Evolutionary conservation across 2,888 invertebrate genomes (phyloP), one percentile per base, ranked within the genome.

Genomic region (Chrysolina haemoptera): DNA sequence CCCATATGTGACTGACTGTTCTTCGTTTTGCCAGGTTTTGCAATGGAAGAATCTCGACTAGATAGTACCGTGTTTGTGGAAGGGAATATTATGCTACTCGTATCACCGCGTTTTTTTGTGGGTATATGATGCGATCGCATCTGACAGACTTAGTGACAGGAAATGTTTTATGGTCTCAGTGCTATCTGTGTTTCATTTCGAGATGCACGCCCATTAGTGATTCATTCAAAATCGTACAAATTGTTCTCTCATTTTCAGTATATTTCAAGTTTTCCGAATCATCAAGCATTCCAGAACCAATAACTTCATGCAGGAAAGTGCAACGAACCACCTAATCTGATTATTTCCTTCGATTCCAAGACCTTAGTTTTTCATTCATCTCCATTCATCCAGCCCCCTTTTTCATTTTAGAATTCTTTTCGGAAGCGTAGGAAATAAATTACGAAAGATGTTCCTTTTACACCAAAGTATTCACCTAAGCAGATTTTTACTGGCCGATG

Each of bases 381-480:
- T 43, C 53, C 20, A 10, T 53, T 20, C 11, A 11, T 53, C 3
- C 18, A 12, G 4, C 12, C 18, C 20, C 18, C 12, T 20, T 53
- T 53, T 18, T 48, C 4, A 48, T 48, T 48, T 10, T 8, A 53
- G 11, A 22, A 53, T 12, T 14, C 11, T 20, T 5, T 12, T 12
- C 0, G 10, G 20, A 20, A 53, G 20, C 20, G 12, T 12, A 53
- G 12, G 11, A 53, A 53, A 53, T 53, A 53, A 53, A 53, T 53
- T 53, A 53, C 53, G 53, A 18, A 53, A 53, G 53, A 53, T 53
- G 12, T 20, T 0, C 53, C 53, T 20, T 53, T 59, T 27, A 35
- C 27, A n/a, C n/a, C 16, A 59, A 59, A 59, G 59, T 27, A 59
- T 59, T 59, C 59, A 35, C 59, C 27, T 27, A 59, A 35, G 59